These are phyloP conservation scores for Listronotus oregonensis DNA, from an alignment of 1,140 invertebrate species.

Conservation along the genomic window DNA sequence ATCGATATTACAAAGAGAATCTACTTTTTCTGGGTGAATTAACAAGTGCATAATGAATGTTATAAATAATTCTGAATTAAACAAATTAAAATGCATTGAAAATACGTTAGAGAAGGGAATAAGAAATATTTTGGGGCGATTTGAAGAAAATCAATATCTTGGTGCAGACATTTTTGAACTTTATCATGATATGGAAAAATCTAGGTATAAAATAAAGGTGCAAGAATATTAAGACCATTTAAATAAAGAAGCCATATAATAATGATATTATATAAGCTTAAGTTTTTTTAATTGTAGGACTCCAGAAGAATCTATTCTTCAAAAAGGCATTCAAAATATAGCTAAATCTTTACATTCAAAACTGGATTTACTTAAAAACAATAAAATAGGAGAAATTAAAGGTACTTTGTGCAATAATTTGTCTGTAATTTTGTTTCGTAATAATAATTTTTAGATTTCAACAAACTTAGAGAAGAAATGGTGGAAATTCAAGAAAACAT, in stretches of 20 bases:
- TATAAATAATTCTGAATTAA: slow-evolving; percentile 37
- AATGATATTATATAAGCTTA: neutral
- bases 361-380: slow-evolving; percentile 10
- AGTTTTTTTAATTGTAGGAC: neutral
- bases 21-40: slow-evolving; percentile 20
- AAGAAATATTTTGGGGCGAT: slow-evolving; percentile 22
- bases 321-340: slow-evolving; percentile 11
- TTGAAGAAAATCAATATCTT: neutral
- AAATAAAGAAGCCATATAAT: too few species aligned
- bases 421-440: neutral
- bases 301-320: neutral
- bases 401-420: slow-evolving; percentile 7
- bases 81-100: slow-evolving; percentile 44
- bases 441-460: slow-evolving; percentile 54
- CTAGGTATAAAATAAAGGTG: too few species aligned
- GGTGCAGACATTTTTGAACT: neutral
- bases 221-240: too few species aligned
- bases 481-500: slow-evolving; percentile 56
- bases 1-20: slow-evolving; percentile 14
- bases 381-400: slow-evolving; percentile 16
- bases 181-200: neutral
- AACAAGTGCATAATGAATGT: slow-evolving; percentile 19
- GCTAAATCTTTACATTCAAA: slow-evolving; percentile 1
- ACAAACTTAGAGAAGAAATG: slow-evolving; percentile 56
- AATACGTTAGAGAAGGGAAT: slow-evolving; percentile 40